Base-by-base conservation (phyloP, 2,113 vertebrate genomes). In the Leucosticte australis region DNA sequence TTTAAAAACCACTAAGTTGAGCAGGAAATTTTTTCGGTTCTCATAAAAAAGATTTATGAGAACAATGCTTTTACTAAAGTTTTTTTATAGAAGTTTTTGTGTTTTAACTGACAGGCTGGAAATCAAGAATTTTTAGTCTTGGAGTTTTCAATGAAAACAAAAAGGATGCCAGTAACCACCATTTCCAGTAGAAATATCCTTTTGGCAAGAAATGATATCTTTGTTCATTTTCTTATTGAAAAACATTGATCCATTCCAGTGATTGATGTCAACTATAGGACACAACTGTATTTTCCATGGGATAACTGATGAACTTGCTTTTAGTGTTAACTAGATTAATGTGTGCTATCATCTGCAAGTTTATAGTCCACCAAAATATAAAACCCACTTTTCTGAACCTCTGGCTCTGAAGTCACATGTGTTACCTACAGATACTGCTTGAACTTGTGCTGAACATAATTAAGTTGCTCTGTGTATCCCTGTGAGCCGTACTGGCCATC, bases 171-270 rank as follows among this genome's bases (percentile, higher is more conserved):
- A 90, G 86, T 33, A 89, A 92, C 41, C 13, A 0, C 59, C 35
- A 73, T 83, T 89, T 95, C 82, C 90, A 96, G 93, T 49, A 81
- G 88, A 94, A 95, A 90, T 22, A 88, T 57, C 83, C 60, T 92
- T 93, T 97, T 92, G 73, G 79, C 82, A 93, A 95, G 69, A 94
- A 93, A 94, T 67, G 0, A 67, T 71, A 92, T 47, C 83, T 90
- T 89, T 89, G 60, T 90, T 90, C 91, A 89, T 89, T 93, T 96
- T 75, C 83, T 86, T 85, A 71, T 89, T 96, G 94, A 90, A 86
- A 95, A 95, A 93, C 88, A 94, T 95, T 52, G 85, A 93, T 93
- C 79, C 2, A 0, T 86, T 90, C 94, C 89, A 89, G 73, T 93
- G 92, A 97, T 76, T 90, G 94, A 89, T 94, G 73, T 70, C 94